phyloP scores from a whole-genome alignment of 2,797 vertebrate genomes.

The Eleutherodactylus coqui region DNA sequence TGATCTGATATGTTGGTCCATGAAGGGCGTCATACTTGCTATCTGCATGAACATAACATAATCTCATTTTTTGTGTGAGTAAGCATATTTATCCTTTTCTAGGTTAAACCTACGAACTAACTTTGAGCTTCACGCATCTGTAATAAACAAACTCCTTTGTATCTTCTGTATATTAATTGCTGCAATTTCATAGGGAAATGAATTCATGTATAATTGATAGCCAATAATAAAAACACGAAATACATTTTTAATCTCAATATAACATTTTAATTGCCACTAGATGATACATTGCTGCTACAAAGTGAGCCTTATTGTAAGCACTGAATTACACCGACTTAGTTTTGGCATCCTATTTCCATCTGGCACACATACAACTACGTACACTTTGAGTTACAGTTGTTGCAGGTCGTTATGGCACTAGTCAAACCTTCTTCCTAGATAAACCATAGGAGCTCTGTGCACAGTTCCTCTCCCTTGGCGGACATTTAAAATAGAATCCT shows the following conservation, averaged over 20 bases:
- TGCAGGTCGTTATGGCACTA: neutral
- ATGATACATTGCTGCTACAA: neutral
- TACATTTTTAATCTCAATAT: neutral
- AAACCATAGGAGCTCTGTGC: neutral
- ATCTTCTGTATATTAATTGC: neutral
- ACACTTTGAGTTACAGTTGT: neutral
- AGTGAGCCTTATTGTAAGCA: neutral
- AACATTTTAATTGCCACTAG: neutral
- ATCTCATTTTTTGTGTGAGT: too few species aligned
- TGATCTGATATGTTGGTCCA: too few species aligned
- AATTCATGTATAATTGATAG: too few species aligned
- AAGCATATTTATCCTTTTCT: too few species aligned
- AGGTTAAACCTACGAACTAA: too few species aligned
- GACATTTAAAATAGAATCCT: slow-evolving; percentile 21
- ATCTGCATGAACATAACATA: too few species aligned
- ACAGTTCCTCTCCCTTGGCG: neutral
- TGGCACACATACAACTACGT: neutral
- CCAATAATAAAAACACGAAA: too few species aligned
- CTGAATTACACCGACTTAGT: neutral
- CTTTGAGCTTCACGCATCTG: too few species aligned
- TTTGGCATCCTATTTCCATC: neutral
- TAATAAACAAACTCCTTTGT: neutral
- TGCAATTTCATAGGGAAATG: too few species aligned
- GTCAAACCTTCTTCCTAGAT: neutral
- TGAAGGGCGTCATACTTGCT: too few species aligned